A percentile compares a stretch with the other conserved stretches of the same genome.
phyloP scores from a whole-genome alignment of 1,140 invertebrate genomes.

The Thalassaphorura encarpata region DNA sequence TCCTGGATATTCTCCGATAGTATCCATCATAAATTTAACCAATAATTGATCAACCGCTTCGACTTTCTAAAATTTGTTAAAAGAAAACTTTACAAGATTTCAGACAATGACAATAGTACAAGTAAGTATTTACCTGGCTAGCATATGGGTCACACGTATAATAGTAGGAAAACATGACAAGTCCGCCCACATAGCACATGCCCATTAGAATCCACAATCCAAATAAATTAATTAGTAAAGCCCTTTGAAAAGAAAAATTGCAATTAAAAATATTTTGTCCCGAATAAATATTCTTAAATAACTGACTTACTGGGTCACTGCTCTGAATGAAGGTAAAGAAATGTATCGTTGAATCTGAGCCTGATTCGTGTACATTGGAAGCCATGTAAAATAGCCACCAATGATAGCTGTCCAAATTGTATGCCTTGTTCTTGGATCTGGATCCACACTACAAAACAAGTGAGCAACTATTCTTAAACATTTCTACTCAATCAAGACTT shows the following conservation, averaged over 20 bases:
- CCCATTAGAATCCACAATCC: slow-evolving; percentile 22
- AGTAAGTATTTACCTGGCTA: neutral
- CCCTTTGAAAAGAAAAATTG: slow-evolving; percentile 38
- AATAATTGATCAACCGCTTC: slow-evolving; percentile 35
- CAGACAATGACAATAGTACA: neutral
- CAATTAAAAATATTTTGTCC: neutral
- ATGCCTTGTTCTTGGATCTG: slow-evolving; percentile 20
- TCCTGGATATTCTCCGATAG: slow-evolving; percentile 35
- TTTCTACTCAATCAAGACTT: neutral
- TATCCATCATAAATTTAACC: slow-evolving; percentile 42
- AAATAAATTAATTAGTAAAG: slow-evolving; percentile 19
- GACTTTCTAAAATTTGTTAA: slow-evolving; percentile 14
- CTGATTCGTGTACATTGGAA: slow-evolving; percentile 25
- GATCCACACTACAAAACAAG: slow-evolving; percentile 11
- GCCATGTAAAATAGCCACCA: slow-evolving; percentile 24
- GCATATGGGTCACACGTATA: neutral
- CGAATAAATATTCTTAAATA: no score
- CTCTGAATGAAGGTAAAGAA: slow-evolving; percentile 18
- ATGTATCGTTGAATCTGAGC: slow-evolving; percentile 25
- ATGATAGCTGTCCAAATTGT: slow-evolving; percentile 21
- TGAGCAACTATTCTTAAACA: neutral
- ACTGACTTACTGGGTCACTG: slow-evolving; percentile 15
- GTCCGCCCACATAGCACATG: slow-evolving; percentile 13
- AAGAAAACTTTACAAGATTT: neutral
- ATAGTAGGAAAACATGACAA: neutral